These are phyloP conservation scores for Linurgus olivaceus DNA, from an alignment of 2,797 vertebrate species.

Conservation along the genomic window DNA sequence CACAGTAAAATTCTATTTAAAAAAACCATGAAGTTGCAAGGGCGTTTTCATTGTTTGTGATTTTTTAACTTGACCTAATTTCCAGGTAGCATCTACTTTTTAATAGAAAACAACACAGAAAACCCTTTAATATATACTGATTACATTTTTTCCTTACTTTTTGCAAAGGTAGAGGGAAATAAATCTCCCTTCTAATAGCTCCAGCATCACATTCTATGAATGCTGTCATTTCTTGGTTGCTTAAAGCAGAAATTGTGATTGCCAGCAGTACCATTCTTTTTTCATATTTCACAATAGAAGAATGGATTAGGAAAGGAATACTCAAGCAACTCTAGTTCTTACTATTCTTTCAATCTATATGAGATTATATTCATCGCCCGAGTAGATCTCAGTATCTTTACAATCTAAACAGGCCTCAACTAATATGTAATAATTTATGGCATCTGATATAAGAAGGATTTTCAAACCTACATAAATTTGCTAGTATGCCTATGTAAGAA, in stretches of 20 bases:
- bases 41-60: not conserved
- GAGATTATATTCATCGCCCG: not conserved
- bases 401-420: not conserved
- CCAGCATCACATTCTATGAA: not conserved
- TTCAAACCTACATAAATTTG: not conserved
- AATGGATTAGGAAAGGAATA: not conserved
- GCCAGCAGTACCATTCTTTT: not conserved
- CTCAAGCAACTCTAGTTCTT: not conserved
- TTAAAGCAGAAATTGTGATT: not conserved
- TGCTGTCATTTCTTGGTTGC: not conserved
- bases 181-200: not conserved
- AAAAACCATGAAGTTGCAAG: not conserved
- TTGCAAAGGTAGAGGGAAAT: not conserved
- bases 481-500: not conserved
- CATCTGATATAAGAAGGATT: not conserved
- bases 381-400: not conserved
- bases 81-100: not conserved
- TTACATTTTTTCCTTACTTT: not conserved
- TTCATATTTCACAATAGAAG: not conserved
- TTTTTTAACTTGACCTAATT: not conserved
- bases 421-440: not conserved
- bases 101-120: not conserved
- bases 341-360: not conserved
- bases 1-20: not conserved
- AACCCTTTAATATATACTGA: not conserved